Conservation (phyloP, 2,113 vertebrate genomes). For the Arenaria interpres region DNA sequence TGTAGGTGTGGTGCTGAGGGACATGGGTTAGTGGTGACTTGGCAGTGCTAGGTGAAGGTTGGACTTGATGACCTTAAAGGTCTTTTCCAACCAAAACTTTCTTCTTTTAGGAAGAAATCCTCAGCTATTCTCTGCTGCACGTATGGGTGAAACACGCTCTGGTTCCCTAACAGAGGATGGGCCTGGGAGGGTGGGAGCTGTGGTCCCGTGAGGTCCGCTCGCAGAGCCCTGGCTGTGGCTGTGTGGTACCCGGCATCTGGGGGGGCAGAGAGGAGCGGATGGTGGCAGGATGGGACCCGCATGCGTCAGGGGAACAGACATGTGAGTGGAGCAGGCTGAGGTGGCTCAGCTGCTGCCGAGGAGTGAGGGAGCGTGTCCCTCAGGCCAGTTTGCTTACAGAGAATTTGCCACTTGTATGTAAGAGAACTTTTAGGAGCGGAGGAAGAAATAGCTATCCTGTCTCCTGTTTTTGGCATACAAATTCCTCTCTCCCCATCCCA, state of each 20-base stretch:
- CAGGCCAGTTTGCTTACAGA: background rate
- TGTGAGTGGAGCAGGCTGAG: background rate
- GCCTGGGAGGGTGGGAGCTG: background rate
- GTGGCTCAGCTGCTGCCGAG: background rate
- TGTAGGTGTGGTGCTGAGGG: background rate
- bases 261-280: background rate
- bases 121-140: background rate
- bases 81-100: background rate
- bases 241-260: accelerated
- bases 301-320: background rate
- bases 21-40: background rate
- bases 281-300: background rate
- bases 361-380: background rate
- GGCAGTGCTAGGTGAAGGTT: background rate
- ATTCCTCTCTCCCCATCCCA: background rate
- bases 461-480: background rate
- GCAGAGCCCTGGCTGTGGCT: background rate
- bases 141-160: accelerated
- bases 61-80: background rate
- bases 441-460: background rate
- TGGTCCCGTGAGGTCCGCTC: accelerated
- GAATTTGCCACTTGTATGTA: background rate
- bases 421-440: background rate
- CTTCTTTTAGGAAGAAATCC: background rate
- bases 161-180: background rate